Evolutionary conservation across 2,113 vertebrate species (phyloP).

Genomic region (Zosterops lateralis): DNA sequence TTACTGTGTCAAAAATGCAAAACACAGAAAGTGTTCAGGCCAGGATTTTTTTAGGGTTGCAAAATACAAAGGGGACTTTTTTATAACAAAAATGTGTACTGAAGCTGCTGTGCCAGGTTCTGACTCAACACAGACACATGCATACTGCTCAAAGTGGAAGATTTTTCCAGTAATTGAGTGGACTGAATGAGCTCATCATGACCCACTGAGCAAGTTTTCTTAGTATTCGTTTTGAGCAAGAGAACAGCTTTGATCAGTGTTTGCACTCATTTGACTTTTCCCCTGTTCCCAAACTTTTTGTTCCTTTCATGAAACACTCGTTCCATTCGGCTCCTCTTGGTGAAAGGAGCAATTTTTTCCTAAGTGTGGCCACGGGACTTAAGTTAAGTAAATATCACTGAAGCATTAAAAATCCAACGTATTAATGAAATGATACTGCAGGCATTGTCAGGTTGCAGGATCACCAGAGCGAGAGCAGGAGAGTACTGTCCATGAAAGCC

Average conservation of each 20-base stretch:
- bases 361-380: background rate
- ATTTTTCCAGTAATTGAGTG: conserved; percentile 62
- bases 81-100: conserved; percentile 44
- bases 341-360: conserved; percentile 1
- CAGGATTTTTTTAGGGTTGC: background rate
- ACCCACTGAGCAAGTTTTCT: conserved; percentile 64
- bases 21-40: background rate
- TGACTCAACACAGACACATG: conserved; percentile 58
- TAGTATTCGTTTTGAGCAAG: conserved; percentile 35
- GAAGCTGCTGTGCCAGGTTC: conserved; percentile 39
- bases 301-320: conserved; percentile 17
- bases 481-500: background rate
- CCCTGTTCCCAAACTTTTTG: conserved; percentile 33
- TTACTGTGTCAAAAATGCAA: background rate
- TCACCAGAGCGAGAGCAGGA: background rate
- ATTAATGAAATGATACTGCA: background rate
- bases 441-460: background rate
- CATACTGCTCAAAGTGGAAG: conserved; percentile 41
- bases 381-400: background rate
- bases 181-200: conserved; percentile 58
- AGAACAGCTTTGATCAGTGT: conserved; percentile 21
- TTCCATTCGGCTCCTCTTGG: background rate
- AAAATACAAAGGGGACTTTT: conserved; percentile 43
- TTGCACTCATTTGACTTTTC: conserved; percentile 52
- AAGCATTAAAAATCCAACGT: background rate